A percentile compares a stretch with the other conserved stretches of the same genome.
These are phyloP conservation scores for Furnarius figulus DNA, from an alignment of 2,113 vertebrate genomes.

Conservation along the genomic window DNA sequence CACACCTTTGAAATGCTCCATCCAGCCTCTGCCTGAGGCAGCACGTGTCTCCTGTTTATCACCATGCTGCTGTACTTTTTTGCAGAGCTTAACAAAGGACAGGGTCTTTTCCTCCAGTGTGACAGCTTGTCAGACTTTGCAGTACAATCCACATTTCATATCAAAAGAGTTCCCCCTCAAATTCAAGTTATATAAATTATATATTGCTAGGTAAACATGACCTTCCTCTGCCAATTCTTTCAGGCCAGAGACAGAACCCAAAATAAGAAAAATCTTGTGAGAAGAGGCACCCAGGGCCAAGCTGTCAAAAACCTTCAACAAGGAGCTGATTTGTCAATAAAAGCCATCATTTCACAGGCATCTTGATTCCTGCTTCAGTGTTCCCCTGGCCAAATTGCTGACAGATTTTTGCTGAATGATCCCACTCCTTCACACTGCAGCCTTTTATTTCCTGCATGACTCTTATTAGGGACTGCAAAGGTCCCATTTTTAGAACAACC, in stretches of 20 bases:
- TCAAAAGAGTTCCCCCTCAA: neutral
- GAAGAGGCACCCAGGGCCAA: neutral
- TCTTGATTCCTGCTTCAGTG: neutral
- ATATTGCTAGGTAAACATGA: conserved; percentile 8
- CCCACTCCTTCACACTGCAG: neutral
- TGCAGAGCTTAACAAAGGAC: neutral
- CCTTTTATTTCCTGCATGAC: neutral
- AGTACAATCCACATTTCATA: conserved; percentile 10
- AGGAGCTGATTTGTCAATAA: conserved; percentile 6
- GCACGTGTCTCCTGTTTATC: neutral
- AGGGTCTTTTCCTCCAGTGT: neutral
- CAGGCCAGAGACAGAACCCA: neutral
- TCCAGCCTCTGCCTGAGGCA: neutral
- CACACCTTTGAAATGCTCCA: neutral
- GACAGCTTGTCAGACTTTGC: conserved; percentile 33
- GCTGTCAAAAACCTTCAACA: conserved; percentile 2
- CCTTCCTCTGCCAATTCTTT: conserved; percentile 25
- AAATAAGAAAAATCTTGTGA: conserved; percentile 34
- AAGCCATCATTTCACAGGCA: neutral
- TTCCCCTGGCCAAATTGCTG: neutral
- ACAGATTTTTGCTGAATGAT: neutral
- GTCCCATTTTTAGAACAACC: neutral
- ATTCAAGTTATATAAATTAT: conserved; percentile 25
- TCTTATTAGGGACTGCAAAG: neutral
- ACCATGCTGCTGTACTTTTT: neutral